phyloP scores from a whole-genome alignment of 2,113 vertebrate species.

The Ahaetulla prasina region DNA sequence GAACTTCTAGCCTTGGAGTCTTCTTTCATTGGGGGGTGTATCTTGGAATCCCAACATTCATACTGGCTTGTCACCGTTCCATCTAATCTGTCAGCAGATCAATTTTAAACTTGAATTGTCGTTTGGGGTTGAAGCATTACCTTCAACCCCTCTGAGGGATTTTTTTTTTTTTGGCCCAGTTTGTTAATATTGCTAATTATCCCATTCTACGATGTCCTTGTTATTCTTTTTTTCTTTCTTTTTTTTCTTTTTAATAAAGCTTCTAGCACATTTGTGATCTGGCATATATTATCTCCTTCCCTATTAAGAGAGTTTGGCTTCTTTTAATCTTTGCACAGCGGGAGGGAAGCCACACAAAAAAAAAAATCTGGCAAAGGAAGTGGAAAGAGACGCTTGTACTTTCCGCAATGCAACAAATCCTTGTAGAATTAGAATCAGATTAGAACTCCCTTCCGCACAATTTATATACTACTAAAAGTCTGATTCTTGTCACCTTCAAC shows the following conservation, averaged over 20 bases:
- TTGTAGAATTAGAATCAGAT: not conserved
- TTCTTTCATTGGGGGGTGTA: no score
- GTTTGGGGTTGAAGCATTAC: not conserved
- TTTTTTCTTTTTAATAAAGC: not conserved
- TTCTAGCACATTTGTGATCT: not conserved
- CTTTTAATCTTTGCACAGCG: not conserved
- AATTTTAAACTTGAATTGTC: not conserved
- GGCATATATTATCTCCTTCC: constrained; percentile 7
- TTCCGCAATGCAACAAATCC: not conserved
- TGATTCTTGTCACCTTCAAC: not conserved
- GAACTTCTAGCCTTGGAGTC: no score
- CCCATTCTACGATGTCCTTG: constrained; percentile 23
- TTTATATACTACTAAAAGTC: not conserved
- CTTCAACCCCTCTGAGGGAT: not conserved
- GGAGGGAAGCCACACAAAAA: not conserved
- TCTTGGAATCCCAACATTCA: no score
- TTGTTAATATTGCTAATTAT: constrained; percentile 45
- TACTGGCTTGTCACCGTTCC: not conserved
- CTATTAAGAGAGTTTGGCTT: constrained; percentile 17
- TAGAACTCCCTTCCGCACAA: no score
- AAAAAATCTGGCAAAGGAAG: not conserved
- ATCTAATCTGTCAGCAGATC: not conserved
- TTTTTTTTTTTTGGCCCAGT: constrained; percentile 30
- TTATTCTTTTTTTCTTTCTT: not conserved
- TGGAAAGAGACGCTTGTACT: not conserved